Percentiles rank a stretch among this genome's conserved stretches.
These are phyloP conservation scores for Drosophila pachea DNA, from an alignment of 1,140 invertebrate species.

Conservation along the genomic window DNA sequence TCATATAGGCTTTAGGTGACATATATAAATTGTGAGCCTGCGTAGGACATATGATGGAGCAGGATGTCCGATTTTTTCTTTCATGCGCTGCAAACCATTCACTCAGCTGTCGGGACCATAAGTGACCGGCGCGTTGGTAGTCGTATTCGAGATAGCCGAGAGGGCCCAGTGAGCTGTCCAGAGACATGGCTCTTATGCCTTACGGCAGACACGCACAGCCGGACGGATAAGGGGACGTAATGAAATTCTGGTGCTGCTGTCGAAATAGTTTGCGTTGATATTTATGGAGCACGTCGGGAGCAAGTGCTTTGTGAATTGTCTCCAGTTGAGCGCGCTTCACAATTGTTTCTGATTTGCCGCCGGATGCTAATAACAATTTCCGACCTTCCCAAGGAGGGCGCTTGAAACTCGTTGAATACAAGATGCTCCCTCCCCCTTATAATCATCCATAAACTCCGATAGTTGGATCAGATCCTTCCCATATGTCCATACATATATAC, in stretches of 20 bases:
- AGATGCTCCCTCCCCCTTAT: slow-evolving; percentile 8
- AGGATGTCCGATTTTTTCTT: neutral
- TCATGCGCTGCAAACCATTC: slow-evolving; percentile 21
- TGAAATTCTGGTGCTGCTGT: slow-evolving; percentile 25
- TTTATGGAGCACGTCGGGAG: slow-evolving; percentile 60
- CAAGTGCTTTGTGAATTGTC: slow-evolving; percentile 39
- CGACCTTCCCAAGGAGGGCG: slow-evolving; percentile 4
- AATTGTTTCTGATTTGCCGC: slow-evolving; percentile 53
- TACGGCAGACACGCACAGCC: slow-evolving; percentile 8
- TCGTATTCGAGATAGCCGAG: neutral
- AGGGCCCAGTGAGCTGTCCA: neutral
- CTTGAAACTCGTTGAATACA: slow-evolving; percentile 45
- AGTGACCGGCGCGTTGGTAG: slow-evolving; percentile 36
- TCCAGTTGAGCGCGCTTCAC: slow-evolving; percentile 39
- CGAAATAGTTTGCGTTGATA: slow-evolving; percentile 39
- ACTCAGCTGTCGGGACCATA: slow-evolving; percentile 40
- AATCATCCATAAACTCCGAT: no score
- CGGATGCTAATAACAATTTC: slow-evolving; percentile 51
- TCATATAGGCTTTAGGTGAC: no score
- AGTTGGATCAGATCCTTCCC: no score
- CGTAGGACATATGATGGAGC: no score
- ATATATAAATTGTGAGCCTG: no score
- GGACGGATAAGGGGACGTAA: slow-evolving; percentile 6
- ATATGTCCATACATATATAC: no score
- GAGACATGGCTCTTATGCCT: slow-evolving; percentile 25